Conservation (phyloP, 2,888 invertebrate species). For the Gisinianus flammeolus region DNA sequence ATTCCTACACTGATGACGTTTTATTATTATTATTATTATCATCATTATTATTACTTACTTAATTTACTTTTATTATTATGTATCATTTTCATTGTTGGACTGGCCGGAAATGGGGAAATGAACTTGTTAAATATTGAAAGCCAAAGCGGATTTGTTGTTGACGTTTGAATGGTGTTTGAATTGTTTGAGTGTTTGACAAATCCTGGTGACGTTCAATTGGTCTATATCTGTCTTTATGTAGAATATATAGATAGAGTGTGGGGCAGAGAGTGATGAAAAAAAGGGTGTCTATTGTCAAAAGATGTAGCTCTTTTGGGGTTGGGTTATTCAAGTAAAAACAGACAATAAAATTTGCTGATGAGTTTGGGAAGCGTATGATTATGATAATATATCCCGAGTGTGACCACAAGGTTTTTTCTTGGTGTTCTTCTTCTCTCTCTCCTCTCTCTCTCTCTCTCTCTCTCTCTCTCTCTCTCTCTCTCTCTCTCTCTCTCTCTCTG, state of each 20-base stretch:
- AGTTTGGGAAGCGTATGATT: slow-evolving; percentile 1
- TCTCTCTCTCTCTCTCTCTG: neutral
- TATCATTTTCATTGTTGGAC: too few relatives aligned
- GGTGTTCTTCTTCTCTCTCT: too few relatives aligned
- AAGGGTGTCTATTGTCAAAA: neutral
- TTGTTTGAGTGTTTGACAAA: neutral
- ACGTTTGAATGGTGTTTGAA: neutral
- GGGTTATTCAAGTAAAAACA: neutral
- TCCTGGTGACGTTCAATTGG: neutral
- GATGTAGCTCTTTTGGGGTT: neutral
- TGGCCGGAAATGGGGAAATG: slow-evolving; percentile 16
- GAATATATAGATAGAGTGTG: neutral
- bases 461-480: neutral
- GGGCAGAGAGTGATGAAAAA: neutral
- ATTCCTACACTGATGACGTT: too few relatives aligned
- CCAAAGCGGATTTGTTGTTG: neutral
- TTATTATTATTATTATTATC: too few relatives aligned
- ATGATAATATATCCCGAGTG: neutral
- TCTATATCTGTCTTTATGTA: too few relatives aligned
- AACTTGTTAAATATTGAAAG: slow-evolving; percentile 2
- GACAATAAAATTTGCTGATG: slow-evolving; percentile 3
- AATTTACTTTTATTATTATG: too few relatives aligned
- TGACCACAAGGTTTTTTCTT: too few relatives aligned
- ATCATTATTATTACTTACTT: too few relatives aligned
- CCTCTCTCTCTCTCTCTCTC: neutral